phyloP scores from a whole-genome alignment of 2,113 vertebrate species.

The Melanerpes formicivorus region DNA sequence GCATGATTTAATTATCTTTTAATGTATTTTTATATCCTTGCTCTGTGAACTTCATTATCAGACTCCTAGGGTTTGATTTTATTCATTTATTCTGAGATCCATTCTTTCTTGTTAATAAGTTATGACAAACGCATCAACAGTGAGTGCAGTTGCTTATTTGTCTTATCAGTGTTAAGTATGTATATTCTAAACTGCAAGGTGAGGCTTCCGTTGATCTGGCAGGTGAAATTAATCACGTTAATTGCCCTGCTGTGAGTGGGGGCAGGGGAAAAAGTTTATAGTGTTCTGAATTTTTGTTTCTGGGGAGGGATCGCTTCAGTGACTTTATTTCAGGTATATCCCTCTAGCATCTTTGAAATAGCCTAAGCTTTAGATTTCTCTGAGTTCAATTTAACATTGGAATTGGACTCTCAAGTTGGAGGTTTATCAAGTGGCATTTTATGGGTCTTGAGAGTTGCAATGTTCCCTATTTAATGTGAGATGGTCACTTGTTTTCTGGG shows the following conservation, averaged over 20 bases:
- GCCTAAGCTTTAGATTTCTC: background rate
- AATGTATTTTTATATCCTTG: background rate
- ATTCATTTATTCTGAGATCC: background rate
- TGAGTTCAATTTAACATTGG: background rate
- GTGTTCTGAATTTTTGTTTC: constrained; percentile 28
- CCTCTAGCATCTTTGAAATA: background rate
- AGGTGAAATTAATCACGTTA: constrained; percentile 28
- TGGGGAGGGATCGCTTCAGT: background rate
- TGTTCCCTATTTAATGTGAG: background rate
- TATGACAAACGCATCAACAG: background rate
- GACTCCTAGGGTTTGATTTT: background rate
- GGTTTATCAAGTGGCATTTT: background rate
- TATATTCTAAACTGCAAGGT: background rate
- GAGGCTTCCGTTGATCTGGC: background rate
- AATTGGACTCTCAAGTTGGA: background rate
- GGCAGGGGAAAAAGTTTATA: background rate
- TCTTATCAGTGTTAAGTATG: background rate
- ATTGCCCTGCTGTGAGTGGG: background rate
- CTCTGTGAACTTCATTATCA: background rate
- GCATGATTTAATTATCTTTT: background rate
- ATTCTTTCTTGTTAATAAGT: background rate
- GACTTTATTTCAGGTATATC: background rate
- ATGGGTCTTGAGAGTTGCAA: background rate
- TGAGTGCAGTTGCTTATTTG: background rate
- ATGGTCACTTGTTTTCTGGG: background rate